These are phyloP conservation scores for Cerastis rubricosa DNA, from an alignment of 2,888 invertebrate genomes.

Conservation along the genomic window DNA sequence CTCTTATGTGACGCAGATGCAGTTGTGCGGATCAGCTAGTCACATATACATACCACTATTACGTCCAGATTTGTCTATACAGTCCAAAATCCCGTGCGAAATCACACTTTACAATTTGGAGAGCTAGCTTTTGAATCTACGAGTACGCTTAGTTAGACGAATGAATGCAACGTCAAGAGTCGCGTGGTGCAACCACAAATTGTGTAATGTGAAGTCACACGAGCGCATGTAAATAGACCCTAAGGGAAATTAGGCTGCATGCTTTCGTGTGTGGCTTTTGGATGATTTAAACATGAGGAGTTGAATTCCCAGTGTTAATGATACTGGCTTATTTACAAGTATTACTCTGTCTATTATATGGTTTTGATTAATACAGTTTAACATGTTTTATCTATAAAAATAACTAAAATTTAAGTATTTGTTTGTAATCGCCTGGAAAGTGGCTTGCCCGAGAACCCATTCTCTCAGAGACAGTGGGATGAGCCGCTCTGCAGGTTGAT, in stretches of 20 bases:
- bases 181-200: constrained; percentile 28
- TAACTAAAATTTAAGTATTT: no score
- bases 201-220: constrained; percentile 6
- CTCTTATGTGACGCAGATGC: no score
- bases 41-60: background rate
- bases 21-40: no score
- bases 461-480: no score
- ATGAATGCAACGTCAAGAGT: background rate
- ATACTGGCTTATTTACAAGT: background rate
- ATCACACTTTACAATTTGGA: background rate
- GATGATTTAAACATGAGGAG: background rate
- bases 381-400: no score
- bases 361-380: no score
- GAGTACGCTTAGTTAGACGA: background rate
- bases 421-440: no score
- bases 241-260: constrained; percentile 17
- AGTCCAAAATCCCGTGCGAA: background rate
- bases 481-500: no score
- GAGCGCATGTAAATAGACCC: constrained; percentile 23
- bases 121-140: background rate
- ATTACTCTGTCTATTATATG: no score
- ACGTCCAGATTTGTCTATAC: background rate
- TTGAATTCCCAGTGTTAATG: background rate
- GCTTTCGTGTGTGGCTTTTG: background rate
- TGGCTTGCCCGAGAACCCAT: no score